Conservation (phyloP, 2,888 invertebrate genomes). For the Theristus sp. region DNA sequence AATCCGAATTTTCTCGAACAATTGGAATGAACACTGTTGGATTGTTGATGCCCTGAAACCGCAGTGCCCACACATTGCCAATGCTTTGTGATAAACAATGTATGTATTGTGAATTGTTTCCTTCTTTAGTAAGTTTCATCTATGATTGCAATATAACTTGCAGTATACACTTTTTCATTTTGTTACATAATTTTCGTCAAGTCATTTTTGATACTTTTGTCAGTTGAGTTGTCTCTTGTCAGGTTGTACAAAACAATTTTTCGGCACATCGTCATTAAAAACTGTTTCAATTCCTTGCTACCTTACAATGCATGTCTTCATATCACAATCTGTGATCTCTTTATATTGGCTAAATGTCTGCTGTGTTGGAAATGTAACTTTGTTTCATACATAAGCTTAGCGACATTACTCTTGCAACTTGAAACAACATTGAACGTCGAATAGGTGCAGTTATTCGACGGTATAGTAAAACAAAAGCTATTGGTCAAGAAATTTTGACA, state of each 20-base stretch:
- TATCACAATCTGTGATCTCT: too few relatives aligned
- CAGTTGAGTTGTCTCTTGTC: not conserved
- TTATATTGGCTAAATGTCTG: too few relatives aligned
- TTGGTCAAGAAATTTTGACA: too few relatives aligned
- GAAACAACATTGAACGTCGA: too few relatives aligned
- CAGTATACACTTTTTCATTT: too few relatives aligned
- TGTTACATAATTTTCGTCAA: not conserved
- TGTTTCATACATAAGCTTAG: too few relatives aligned
- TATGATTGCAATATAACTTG: not conserved
- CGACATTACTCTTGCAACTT: too few relatives aligned
- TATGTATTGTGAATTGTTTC: not conserved
- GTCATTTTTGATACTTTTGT: not conserved
- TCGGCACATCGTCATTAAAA: not conserved
- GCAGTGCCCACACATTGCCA: not conserved
- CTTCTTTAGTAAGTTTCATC: not conserved
- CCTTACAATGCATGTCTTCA: too few relatives aligned
- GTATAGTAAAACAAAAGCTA: too few relatives aligned
- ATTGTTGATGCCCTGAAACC: not conserved
- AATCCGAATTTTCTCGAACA: slow-evolving; percentile 97
- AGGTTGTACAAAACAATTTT: not conserved
- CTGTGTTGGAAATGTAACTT: too few relatives aligned
- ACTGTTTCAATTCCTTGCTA: not conserved
- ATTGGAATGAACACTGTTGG: slow-evolving; percentile 47
- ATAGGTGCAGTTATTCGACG: too few relatives aligned
- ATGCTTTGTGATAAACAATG: not conserved